Evolutionary conservation across 2,797 vertebrate species (phyloP), one percentile per base, ranked within the genome.

Genomic region (Falco naumanni): DNA sequence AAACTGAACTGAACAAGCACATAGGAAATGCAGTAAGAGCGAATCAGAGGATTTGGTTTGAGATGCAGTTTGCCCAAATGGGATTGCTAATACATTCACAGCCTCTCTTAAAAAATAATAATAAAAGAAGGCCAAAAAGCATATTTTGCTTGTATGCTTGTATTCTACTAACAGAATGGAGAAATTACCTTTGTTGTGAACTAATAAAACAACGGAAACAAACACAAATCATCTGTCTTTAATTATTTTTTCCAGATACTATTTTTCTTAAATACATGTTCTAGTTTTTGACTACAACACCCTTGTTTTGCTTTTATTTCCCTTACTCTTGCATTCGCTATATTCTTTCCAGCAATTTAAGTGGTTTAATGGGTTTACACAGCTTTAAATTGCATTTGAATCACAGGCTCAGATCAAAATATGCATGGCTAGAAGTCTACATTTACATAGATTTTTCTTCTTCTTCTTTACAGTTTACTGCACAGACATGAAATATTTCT

Each of bases 301-400:
- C 20, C 15, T 75, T 84, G 37, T 25, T 87, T 89, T 90, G 21
- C 39, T 77, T 89, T 91, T 84, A 37, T 54, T 84, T 93, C 47
- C 28, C 68, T 94, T 84, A 22, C 57, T 82, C 54, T 90, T 84
- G 10, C 16, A 53, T 74, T 88, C 29, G 9, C 1, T 45, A 14
- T 69, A 60, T 87, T 82, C 28, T 95, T 90, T 84, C 70, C 6
- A 22, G 59, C 29, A 66, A 63, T 56, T 41, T 82, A 59, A 88
- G 25, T 34, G 89, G 39, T 82, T 93, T 88, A 90, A 94, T 74
- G 60, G 63, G 25, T 83, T 81, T 91, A 50, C 60, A 48, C 43
- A 75, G 37, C 28, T 90, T 95, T 84, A 81, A 84, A 90, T 43
- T 93, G 25, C 29, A 59, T 90, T 88, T 91, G 79, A 89, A 59